These are phyloP conservation scores for Saiga tatarica DNA, from an alignment of 2,113 vertebrate genomes.

Conservation along the genomic window DNA sequence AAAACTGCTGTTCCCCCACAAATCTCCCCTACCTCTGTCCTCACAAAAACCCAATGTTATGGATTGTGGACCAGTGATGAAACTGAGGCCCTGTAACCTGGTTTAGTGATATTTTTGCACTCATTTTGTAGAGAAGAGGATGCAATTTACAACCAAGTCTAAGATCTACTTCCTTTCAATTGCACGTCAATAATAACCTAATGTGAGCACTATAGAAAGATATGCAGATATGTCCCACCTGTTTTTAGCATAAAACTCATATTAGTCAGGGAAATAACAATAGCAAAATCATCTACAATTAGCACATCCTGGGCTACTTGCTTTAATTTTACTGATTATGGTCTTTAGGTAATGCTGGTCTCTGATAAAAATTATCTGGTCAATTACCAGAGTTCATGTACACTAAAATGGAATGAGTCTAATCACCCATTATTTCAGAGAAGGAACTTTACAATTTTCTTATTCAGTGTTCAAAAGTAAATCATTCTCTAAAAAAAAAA, in stretches of 20 bases:
- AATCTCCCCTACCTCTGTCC: background rate
- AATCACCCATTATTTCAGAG: background rate
- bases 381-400: background rate
- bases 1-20: background rate
- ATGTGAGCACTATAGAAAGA: background rate
- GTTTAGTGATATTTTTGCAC: background rate
- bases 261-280: background rate
- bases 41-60: background rate
- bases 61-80: background rate
- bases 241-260: background rate
- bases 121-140: background rate
- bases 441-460: background rate
- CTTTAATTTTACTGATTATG: background rate
- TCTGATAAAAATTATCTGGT: background rate
- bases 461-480: background rate
- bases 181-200: background rate
- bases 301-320: background rate
- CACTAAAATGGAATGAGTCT: background rate
- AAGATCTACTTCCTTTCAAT: background rate
- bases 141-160: background rate
- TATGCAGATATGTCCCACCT: background rate
- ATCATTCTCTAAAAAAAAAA: background rate
- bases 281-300: background rate
- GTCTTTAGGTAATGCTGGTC: background rate
- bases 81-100: background rate